Evolutionary conservation across 1,140 invertebrate genomes (phyloP).

Genomic region (Ladona fulva): DNA sequence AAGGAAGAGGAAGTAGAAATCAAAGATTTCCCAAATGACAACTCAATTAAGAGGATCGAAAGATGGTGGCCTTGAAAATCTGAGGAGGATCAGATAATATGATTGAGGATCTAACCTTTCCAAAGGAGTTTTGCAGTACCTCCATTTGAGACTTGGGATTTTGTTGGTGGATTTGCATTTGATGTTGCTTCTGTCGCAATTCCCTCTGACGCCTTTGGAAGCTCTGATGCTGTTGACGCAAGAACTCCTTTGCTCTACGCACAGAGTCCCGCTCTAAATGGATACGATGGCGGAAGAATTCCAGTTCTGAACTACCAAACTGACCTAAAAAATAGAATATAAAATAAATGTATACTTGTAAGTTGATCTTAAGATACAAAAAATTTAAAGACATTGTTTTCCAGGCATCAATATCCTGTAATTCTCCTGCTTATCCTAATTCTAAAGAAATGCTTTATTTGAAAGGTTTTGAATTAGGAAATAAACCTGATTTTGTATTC

Average conservation of each 20-base stretch:
- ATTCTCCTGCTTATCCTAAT: too few relatives aligned
- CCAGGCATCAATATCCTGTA: too few relatives aligned
- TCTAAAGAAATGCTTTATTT: too few relatives aligned
- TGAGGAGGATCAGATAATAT: too few relatives aligned
- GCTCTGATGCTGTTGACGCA: slow-evolving; percentile 45
- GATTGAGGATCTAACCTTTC: slow-evolving; percentile 6
- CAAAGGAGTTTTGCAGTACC: slow-evolving; percentile 39
- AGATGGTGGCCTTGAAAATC: too few relatives aligned
- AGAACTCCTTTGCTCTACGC: slow-evolving; percentile 57
- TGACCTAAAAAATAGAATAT: slow-evolving; percentile 18
- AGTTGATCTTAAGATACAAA: too few relatives aligned
- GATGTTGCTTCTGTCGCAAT: slow-evolving; percentile 43
- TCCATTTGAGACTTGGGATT: slow-evolving; percentile 46
- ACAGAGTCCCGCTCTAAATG: slow-evolving; percentile 67
- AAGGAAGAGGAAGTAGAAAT: too few relatives aligned
- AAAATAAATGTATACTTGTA: background rate
- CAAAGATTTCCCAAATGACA: background rate
- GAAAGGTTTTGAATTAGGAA: too few relatives aligned
- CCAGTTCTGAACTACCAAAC: slow-evolving; percentile 49
- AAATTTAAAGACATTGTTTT: too few relatives aligned
- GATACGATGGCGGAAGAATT: slow-evolving; percentile 69
- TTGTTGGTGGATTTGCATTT: slow-evolving; percentile 24
- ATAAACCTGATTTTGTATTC: too few relatives aligned
- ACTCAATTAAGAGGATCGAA: too few relatives aligned
- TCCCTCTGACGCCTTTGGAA: slow-evolving; percentile 50